phyloP scores from a whole-genome alignment of 2,797 vertebrate species.

The Microtus californicus region DNA sequence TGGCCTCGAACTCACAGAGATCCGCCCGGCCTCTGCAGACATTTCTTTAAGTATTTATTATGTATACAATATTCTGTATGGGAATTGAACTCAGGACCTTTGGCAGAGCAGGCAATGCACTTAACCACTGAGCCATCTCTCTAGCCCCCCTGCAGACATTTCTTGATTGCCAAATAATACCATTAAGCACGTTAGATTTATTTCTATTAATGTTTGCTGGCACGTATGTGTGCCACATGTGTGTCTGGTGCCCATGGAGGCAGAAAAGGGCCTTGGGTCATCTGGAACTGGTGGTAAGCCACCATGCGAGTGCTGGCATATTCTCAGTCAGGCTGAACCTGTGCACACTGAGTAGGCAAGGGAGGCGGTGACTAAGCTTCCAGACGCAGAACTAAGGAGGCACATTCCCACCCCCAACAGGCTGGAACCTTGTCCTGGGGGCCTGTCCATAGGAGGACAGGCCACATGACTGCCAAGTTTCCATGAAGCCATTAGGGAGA shows the following conservation, averaged over 20 bases:
- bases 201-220: background rate
- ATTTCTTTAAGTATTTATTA: background rate
- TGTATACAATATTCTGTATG: too few relatives aligned
- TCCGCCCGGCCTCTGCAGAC: too few relatives aligned
- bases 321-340: background rate
- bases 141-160: background rate
- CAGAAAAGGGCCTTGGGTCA: background rate
- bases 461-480: background rate
- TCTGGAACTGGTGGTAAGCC: background rate
- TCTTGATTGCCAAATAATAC: background rate
- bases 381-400: background rate
- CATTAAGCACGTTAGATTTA: background rate
- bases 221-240: too few relatives aligned
- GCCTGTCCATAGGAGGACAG: background rate
- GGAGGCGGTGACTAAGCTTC: background rate
- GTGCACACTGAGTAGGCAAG: background rate
- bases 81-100: too few relatives aligned
- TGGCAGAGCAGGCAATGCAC: too few relatives aligned
- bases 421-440: background rate
- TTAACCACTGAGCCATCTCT: too few relatives aligned
- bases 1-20: too few relatives aligned
- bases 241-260: background rate
- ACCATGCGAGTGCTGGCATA: background rate
- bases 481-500: background rate
- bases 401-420: accelerated